Evolutionary conservation across 2,797 vertebrate genomes (phyloP), one percentile per base, ranked within the genome.

Genomic region (Oceanodroma leucorhoa): DNA sequence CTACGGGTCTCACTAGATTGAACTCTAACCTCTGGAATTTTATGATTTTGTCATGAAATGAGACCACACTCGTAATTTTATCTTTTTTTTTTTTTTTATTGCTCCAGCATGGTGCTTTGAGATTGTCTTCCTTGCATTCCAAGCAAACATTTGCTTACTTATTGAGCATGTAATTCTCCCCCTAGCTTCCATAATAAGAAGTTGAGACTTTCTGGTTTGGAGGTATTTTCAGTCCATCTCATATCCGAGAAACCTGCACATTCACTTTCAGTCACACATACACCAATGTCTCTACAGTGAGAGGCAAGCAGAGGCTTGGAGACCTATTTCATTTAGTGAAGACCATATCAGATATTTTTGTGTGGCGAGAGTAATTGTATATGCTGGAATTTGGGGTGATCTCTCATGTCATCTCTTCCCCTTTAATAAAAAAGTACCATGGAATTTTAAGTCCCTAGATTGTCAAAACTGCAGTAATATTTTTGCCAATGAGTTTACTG

Each of bases 401-500:
- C 32, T 80, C 55, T 84, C 46, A 57, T 77, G 43, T 67, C 36
- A 67, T 57, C 54, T 89, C 12, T 87, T 91, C 20, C 46, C 30
- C 26, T 90, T 83, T 90, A 93, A 87, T 27, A 60, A 82, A 81
- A 91, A 91, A 27, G 5, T 27, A 64, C 7, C 19, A n/a, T 19
- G 21, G 57, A 87, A 75, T 81, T 87, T 94, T 86, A 72, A 85
- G 64, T 38, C 67, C 27, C 76, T 61, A 45, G 45, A 48, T 40
- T 73, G 51, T 67, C 61, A 85, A 85, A 81, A 54, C 17, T 65
- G 45, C 32, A 67, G 53, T 87, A 90, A 70, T 89, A 87, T 90
- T 82, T 62, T 79, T 94, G n/a, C 75, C 66, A 89, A 70, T 67
- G 66, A 89, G 24, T 92, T 79, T 95, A 92, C 46, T 72, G 60